Conservation (phyloP, 2,113 vertebrate genomes). For the Muntiacus muntjak region DNA sequence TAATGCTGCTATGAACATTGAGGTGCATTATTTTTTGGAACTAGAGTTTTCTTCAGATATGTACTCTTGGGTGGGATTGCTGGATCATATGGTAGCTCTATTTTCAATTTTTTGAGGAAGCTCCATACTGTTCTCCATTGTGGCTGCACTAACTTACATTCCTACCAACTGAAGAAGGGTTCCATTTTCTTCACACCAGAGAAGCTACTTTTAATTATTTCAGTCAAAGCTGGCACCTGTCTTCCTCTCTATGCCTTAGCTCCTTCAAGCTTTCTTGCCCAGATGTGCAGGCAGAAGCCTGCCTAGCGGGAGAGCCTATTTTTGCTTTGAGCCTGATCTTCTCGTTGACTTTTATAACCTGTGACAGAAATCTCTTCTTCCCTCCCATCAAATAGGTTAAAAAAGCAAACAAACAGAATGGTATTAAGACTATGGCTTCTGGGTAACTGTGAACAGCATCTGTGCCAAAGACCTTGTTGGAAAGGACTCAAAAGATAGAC, state of each 20-base stretch:
- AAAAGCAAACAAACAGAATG: not conserved
- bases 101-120: not conserved
- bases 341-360: not conserved
- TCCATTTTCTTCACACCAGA: not conserved
- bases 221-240: not conserved
- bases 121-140: not conserved
- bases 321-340: not conserved
- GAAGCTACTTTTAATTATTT: not conserved
- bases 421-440: not conserved
- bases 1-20: not conserved
- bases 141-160: not conserved
- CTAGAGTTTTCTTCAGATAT: not conserved
- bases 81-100: not conserved
- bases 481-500: not conserved
- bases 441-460: fast-evolving
- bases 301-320: not conserved
- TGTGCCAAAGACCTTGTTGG: not conserved
- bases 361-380: not conserved
- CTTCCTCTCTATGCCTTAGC: not conserved
- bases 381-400: not conserved
- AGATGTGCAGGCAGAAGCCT: not conserved
- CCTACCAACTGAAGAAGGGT: not conserved
- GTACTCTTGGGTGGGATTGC: not conserved
- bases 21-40: not conserved
- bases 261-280: not conserved